Evolutionary conservation across 2,888 invertebrate species (phyloP), one percentile per base, ranked within the genome.

Genomic region (Parapristionchus giblindavisi): DNA sequence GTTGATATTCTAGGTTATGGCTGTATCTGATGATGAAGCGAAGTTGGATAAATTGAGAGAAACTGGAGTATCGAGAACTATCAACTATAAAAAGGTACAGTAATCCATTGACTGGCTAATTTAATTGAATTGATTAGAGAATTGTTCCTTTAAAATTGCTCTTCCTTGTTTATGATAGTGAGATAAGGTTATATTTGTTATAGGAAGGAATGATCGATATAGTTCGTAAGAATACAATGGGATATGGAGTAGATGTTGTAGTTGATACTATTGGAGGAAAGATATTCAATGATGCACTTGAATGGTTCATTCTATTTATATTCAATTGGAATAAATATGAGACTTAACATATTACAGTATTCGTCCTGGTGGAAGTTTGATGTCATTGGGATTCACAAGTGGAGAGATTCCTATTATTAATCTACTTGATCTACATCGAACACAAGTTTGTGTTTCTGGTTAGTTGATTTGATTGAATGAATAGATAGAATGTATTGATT

Each of bases 261-360:
- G 91, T 92, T 84, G 92, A 92, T 86, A 91, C 91, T 24, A 91
- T 91, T 27, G 92, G 92, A 48, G 92, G 92, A 29, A 89, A 91
- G 71, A 88, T 91, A 78, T 91, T 92, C 78, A 90, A 91, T 77
- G 89, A 90, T 75, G 89, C 91, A 43, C 87, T 91, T 27, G 89
- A 90, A 83, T 91, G 92, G 92, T 92, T 88, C 2, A 3, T 8
- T 1, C 38, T 51, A 32, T 32, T 63, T 51, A 8, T 65, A n/a
- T 21, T n/a, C 6, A 4, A 38, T 6, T 5, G n/a, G 8, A 24
- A 51, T 24, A 36, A 3, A 66, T 34, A 43, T 17, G n/a, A 11
- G 21, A 14, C 27, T 63, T 65, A 75, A 72, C 82, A 79, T 76
- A 32, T 78, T 89, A 76, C 86, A 92, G 92, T 86, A 89, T 91